Base-by-base conservation (phyloP, 2,113 vertebrate genomes). In the Bos taurus region DNA sequence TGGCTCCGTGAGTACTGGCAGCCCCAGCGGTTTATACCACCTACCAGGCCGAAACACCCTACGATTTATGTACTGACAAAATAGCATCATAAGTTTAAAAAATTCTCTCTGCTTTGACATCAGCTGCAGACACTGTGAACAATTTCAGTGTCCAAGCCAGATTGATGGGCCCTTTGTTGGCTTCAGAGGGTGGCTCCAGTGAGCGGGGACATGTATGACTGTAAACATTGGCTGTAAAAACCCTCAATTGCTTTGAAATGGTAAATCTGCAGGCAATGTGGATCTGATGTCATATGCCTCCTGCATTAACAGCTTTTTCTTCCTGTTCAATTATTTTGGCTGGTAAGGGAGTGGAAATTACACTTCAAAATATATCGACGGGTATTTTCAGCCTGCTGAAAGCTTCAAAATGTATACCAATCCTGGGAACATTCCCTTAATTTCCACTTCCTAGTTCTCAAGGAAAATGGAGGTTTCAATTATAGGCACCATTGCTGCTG, bases 321-420 rank as follows among this genome's bases (percentile, higher is more conserved):
- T 95, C 95, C 48, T 93, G 57, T 95, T 97, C 94, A 96, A 85
- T 97, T 96, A 98, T 97, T 97, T 95, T 97, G 91, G 92, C 93
- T 95, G 88, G 77, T 84, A 85, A 98, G 80, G n/a, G 87, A 96
- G 77, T 95, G n/a, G 96, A 98, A 96, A 97, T 97, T 97, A 95
- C 21, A 91, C 97, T 92, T 96, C 62, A 94, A 64, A 97, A 94
- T 88, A 85, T 89, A 91, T 93, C 54, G 52, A 93, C 57, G 84
- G 95, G 62, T 97, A 91, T 95, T 96, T 96, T 95, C 92, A 90
- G 67, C 88, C 57, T 33, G 64, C 87, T 90, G 93, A 97, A 71
- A 91, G 25, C 78, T 97, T 92, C 78, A 96, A 93, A 94, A 93
- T 97, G 91, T 50, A 91, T 64, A 93, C 78, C 89, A 94, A 30